Evolutionary conservation across 2,113 vertebrate genomes (phyloP).

Genomic region (Neodon shergylaensis): DNA sequence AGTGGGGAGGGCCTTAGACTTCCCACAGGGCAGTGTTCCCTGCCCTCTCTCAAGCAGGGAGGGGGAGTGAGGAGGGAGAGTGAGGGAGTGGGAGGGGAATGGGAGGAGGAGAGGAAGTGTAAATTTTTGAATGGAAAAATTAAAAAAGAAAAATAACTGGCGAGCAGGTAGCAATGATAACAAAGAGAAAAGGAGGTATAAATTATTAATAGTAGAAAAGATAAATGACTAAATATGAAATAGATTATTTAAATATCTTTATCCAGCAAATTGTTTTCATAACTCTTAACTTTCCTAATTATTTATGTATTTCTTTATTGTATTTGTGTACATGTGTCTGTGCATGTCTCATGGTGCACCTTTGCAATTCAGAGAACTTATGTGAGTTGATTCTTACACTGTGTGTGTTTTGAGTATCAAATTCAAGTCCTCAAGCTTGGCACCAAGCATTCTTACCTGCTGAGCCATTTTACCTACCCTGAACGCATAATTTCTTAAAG

Average conservation of each 20-base stretch:
- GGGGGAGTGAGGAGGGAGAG: too few species aligned
- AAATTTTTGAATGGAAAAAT: too few species aligned
- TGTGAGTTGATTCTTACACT: background rate
- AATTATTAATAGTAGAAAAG: background rate
- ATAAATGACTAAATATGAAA: background rate
- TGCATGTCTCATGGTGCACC: background rate
- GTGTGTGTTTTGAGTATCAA: background rate
- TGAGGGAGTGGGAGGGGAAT: too few species aligned
- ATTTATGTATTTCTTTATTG: background rate
- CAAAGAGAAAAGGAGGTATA: background rate
- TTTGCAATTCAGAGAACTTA: background rate
- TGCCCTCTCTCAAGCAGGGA: too few species aligned
- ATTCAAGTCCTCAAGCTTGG: background rate
- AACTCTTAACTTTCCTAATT: background rate
- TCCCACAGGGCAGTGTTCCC: too few species aligned
- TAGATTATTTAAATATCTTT: background rate
- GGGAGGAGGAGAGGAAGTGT: too few species aligned
- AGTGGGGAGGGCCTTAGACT: too few species aligned
- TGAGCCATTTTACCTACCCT: background rate
- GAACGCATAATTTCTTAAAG: background rate
- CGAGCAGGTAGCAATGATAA: background rate
- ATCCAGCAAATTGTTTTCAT: background rate
- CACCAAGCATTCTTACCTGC: too few species aligned
- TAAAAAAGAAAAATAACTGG: background rate
- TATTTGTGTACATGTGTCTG: background rate